Conservation (phyloP, 2,113 vertebrate species). For the Corythaeola cristata region DNA sequence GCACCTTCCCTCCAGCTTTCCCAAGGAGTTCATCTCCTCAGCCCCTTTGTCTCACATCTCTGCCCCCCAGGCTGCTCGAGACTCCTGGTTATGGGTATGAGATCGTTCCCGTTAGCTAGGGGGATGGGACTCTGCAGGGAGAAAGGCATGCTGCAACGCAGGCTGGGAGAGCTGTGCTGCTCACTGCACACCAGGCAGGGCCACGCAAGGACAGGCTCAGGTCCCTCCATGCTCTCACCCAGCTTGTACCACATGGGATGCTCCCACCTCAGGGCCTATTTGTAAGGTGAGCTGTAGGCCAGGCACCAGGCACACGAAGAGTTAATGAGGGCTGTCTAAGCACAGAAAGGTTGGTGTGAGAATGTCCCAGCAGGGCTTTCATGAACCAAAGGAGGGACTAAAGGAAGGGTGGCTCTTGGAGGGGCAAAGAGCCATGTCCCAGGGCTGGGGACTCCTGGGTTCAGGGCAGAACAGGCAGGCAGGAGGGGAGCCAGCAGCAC, state of each 20-base stretch:
- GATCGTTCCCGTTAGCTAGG: background rate
- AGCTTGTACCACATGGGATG: background rate
- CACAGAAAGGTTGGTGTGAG: background rate
- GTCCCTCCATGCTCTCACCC: background rate
- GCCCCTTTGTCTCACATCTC: background rate
- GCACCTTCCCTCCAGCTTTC: background rate
- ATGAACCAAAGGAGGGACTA: background rate
- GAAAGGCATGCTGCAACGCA: background rate
- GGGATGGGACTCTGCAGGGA: background rate
- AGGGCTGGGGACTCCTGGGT: background rate
- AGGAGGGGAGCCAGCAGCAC: background rate
- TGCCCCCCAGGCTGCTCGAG: background rate
- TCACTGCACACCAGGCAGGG: background rate
- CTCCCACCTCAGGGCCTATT: background rate
- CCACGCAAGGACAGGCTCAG: background rate
- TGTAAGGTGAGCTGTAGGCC: background rate
- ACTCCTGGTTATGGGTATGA: background rate
- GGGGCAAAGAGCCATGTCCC: background rate
- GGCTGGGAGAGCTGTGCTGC: background rate
- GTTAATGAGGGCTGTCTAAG: background rate
- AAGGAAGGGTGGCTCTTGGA: background rate
- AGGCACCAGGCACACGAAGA: background rate
- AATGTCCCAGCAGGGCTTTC: background rate
- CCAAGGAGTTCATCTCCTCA: background rate
- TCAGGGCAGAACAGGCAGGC: background rate